phyloP scores from a whole-genome alignment of 1,140 invertebrate genomes.

The Mya arenaria region DNA sequence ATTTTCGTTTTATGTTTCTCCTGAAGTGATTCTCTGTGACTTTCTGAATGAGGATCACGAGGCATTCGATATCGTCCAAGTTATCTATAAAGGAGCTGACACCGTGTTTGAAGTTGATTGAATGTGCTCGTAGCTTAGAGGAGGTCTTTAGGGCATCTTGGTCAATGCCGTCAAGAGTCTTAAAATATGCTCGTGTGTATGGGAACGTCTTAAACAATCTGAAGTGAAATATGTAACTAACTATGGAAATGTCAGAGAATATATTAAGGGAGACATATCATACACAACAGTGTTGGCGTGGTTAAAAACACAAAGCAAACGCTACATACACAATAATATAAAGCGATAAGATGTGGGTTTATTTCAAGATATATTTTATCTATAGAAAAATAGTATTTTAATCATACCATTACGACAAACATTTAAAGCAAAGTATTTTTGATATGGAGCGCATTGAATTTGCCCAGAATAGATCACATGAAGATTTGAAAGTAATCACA shows the following conservation, averaged over 20 bases:
- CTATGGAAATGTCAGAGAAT: too few species aligned
- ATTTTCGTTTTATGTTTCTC: neutral
- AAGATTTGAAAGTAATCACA: too few species aligned
- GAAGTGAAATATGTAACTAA: too few species aligned
- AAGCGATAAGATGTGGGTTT: neutral
- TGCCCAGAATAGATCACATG: too few species aligned
- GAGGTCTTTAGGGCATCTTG: neutral
- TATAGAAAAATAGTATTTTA: neutral
- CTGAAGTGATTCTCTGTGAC: neutral
- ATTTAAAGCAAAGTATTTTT: too few species aligned
- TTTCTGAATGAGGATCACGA: slow-evolving; percentile 13
- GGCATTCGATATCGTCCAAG: slow-evolving; percentile 4
- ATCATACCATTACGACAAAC: too few species aligned
- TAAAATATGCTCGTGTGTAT: neutral
- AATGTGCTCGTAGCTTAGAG: neutral
- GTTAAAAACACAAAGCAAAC: neutral
- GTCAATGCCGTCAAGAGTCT: neutral
- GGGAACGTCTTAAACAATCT: slow-evolving; percentile 1
- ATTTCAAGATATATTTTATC: neutral
- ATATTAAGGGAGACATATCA: neutral
- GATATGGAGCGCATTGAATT: too few species aligned
- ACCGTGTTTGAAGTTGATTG: slow-evolving; percentile 11
- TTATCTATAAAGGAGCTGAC: slow-evolving; percentile 1
- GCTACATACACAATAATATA: neutral
- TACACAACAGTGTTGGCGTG: neutral